These are phyloP conservation scores for Halcyon smyrnensis DNA, from an alignment of 2,797 vertebrate species.

Conservation along the genomic window DNA sequence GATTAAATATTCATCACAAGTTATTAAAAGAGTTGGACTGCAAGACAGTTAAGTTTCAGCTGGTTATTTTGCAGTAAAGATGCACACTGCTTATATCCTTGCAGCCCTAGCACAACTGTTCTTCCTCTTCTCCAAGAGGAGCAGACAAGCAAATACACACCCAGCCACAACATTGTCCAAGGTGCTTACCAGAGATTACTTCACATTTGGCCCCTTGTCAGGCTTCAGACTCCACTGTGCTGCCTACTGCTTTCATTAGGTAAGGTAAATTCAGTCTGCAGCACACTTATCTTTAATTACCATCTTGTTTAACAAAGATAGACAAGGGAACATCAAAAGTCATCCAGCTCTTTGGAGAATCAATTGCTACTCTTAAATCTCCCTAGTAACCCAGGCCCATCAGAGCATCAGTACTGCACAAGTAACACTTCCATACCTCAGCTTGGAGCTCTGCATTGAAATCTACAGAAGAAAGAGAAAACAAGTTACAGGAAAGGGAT, in stretches of 20 bases:
- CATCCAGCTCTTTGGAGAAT: neutral
- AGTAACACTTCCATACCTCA: neutral
- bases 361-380: neutral
- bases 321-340: neutral
- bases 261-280: conserved; percentile 12
- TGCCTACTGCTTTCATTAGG: neutral
- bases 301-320: conserved; percentile 34
- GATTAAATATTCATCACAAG: neutral
- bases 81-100: neutral
- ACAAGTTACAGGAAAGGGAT: neutral
- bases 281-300: conserved; percentile 38
- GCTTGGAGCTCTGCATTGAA: neutral
- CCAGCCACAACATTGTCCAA: neutral
- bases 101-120: fast-evolving
- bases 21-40: neutral
- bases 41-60: neutral
- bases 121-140: neutral
- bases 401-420: neutral
- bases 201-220: neutral
- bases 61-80: neutral
- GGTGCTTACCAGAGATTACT: neutral
- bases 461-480: neutral
- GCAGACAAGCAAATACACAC: neutral
- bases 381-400: neutral
- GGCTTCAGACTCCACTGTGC: neutral